Evolutionary conservation across 2,888 invertebrate genomes (phyloP).

Genomic region (Drosophila mulleri): DNA sequence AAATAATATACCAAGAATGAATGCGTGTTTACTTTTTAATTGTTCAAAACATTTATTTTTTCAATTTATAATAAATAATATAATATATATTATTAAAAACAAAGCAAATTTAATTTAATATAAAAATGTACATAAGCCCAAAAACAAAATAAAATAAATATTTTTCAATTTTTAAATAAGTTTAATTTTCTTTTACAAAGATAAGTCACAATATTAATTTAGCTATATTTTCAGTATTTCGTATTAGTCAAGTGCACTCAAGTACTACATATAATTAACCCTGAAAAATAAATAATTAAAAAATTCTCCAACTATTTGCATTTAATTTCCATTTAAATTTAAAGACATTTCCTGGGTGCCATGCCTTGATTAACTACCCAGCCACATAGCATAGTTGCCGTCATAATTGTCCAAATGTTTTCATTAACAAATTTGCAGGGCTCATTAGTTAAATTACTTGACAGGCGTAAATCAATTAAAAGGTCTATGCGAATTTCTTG

Average conservation of each 20-base stretch:
- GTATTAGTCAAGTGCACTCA: not conserved
- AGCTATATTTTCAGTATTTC: not conserved
- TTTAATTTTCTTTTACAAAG: no score
- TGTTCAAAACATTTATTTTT: no score
- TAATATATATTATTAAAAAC: no score
- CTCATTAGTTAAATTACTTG: constrained; percentile 54
- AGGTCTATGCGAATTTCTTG: constrained; percentile 59
- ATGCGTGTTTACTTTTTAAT: no score
- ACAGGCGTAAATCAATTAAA: constrained; percentile 73
- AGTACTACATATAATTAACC: not conserved
- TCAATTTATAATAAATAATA: no score
- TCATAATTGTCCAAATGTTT: constrained; percentile 38
- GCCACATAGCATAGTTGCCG: not conserved
- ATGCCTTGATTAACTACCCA: not conserved
- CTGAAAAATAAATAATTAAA: not conserved
- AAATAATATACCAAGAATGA: no score
- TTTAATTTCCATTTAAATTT: not conserved
- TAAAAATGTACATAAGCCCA: no score
- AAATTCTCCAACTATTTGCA: not conserved
- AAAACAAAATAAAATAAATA: no score
- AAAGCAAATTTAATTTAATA: no score
- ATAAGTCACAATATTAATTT: no score
- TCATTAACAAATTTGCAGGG: constrained; percentile 29
- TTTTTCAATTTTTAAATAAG: no score
- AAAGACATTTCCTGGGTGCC: not conserved